Evolutionary conservation across 2,797 vertebrate species (phyloP), one percentile per base, ranked within the genome.

Genomic region (Cottoperca gobio): DNA sequence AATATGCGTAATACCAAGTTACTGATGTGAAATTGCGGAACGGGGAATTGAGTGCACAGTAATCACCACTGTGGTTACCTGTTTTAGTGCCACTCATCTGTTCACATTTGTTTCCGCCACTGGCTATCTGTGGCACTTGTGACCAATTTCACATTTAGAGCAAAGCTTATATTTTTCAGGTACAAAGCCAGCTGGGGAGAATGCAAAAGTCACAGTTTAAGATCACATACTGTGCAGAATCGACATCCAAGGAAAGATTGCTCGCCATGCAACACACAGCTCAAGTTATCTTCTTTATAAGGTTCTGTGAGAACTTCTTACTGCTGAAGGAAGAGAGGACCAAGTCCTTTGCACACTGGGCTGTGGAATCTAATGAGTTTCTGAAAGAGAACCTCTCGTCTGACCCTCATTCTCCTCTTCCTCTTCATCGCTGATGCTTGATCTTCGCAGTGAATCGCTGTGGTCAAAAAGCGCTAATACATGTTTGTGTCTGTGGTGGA

Each of bases 331-430:
- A 72, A 82, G 67, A 85, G 58, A 62, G 74, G 67, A 75, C 45
- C 78, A 40, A 79, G 78, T 74, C 66, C 43, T 74, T 55, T 11
- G 52, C 80, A 80, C 64, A 70, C 46, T 77, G 67, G 54, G 48
- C 77, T 86, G 53, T 42, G 54, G 64, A 58, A 85, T 82, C 82
- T 87, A 90, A 90, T 83, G 88, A 83, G 84, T 86, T 89, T 90
- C 78, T 65, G 72, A 64, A 70, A 55, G 77, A 82, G 67, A 81
- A 80, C 69, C 63, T 86, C 81, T 70, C 61, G 69, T 71, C 59
- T 71, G 77, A 74, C 73, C 77, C 31, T 64, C 53, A 69, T 82
- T 78, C 76, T 86, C 39, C 37, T 63, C 23, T 76, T 81, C 43
- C 45, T 82, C 67, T 60, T 73, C 74, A 82, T 81, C 73, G 60